These are phyloP conservation scores for Trichopoda pennipes DNA, from an alignment of 2,888 invertebrate species.

Conservation along the genomic window DNA sequence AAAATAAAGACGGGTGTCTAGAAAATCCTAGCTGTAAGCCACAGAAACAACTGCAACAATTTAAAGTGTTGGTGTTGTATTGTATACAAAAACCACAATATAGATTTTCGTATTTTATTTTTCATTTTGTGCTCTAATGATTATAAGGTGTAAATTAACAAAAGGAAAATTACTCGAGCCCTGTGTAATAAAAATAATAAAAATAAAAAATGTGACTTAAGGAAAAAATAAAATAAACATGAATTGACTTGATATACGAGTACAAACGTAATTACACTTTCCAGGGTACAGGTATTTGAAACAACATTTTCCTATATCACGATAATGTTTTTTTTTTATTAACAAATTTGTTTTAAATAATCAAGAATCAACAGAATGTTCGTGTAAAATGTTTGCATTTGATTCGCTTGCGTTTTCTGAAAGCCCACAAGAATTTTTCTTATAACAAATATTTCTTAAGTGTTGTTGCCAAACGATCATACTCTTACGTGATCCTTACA, in stretches of 20 bases:
- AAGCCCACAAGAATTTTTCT: conserved; percentile 5
- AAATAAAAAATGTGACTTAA: background rate
- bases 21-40: conserved; percentile 5
- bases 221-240: too few species aligned
- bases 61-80: conserved; percentile 27
- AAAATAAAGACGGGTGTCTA: conserved; percentile 21
- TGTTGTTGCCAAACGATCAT: conserved; percentile 3
- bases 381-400: conserved; percentile 28
- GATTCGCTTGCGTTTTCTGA: conserved; percentile 8
- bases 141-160: conserved; percentile 65
- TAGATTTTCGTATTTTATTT: conserved; percentile 20
- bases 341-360: conserved; percentile 58
- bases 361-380: conserved; percentile 23
- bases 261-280: too few species aligned
- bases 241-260: too few species aligned
- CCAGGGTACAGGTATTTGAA: background rate
- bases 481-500: conserved; percentile 8
- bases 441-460: conserved; percentile 8
- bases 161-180: conserved; percentile 18
- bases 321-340: conserved; percentile 48
- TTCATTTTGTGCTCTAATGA: background rate
- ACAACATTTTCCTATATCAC: conserved; percentile 40
- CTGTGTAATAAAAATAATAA: background rate
- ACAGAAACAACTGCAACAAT: conserved; percentile 31
- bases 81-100: conserved; percentile 29